These are phyloP conservation scores for Globodera rostochiensis DNA, from an alignment of 1,140 invertebrate genomes.

Conservation along the genomic window DNA sequence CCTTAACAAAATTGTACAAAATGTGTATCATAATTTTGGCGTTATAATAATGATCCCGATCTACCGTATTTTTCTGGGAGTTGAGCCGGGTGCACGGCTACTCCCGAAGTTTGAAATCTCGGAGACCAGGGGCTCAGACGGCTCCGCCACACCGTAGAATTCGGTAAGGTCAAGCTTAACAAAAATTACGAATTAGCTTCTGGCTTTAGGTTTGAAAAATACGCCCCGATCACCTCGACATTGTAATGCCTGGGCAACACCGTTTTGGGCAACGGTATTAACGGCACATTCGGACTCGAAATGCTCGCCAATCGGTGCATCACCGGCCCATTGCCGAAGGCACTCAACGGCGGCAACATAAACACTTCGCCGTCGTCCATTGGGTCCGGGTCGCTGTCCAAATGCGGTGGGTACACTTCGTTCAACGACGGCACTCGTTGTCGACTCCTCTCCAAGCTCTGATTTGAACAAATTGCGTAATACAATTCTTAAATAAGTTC, in stretches of 20 bases:
- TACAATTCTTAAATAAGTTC: too few relatives aligned
- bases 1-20: slow-evolving; percentile 26
- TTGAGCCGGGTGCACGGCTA: too few relatives aligned
- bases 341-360: background rate
- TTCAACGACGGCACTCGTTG: slow-evolving; percentile 12
- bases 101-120: too few relatives aligned
- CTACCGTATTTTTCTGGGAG: background rate
- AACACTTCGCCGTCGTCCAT: background rate
- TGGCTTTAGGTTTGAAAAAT: slow-evolving; percentile 1
- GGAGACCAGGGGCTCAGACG: background rate
- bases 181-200: background rate
- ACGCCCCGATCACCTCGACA: slow-evolving; percentile 43
- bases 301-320: slow-evolving; percentile 1
- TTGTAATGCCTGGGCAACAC: slow-evolving; percentile 59
- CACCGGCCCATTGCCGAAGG: background rate
- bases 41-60: slow-evolving; percentile 11
- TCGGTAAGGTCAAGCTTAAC: slow-evolving; percentile 60
- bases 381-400: slow-evolving; percentile 25
- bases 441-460: slow-evolving; percentile 2
- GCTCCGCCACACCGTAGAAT: slow-evolving; percentile 40
- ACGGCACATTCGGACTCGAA: slow-evolving; percentile 10
- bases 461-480: background rate
- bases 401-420: slow-evolving; percentile 43
- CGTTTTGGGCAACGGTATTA: slow-evolving; percentile 35
- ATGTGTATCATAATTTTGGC: too few relatives aligned